These are phyloP conservation scores for Lithobates pipiens DNA, from an alignment of 2,797 vertebrate species.

Conservation along the genomic window DNA sequence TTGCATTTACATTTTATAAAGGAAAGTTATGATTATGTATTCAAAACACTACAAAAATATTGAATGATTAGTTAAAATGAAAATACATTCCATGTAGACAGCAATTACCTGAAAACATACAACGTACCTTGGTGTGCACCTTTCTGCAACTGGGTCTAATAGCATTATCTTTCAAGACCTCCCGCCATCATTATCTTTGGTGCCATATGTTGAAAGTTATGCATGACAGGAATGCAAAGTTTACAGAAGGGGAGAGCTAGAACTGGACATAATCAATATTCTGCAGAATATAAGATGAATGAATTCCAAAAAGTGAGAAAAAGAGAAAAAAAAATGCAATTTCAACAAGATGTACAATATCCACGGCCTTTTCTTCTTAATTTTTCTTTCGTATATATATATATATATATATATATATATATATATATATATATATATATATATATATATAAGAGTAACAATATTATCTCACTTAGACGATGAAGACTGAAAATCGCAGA, in stretches of 20 bases:
- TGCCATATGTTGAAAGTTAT: slow-evolving; percentile 48
- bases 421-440: too few relatives aligned
- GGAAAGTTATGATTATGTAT: not conserved
- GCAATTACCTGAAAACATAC: slow-evolving; percentile 13
- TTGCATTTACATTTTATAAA: not conserved
- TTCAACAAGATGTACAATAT: not conserved
- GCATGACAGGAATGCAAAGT: slow-evolving; percentile 47
- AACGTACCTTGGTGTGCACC: not conserved
- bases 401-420: too few relatives aligned
- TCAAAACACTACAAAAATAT: not conserved
- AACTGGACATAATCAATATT: slow-evolving; percentile 26
- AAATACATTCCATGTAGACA: not conserved
- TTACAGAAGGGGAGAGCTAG: not conserved
- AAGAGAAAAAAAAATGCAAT: not conserved
- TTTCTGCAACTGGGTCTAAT: slow-evolving; percentile 7
- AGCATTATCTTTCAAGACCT: slow-evolving; percentile 33
- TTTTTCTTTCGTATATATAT: too few relatives aligned
- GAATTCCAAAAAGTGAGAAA: not conserved
- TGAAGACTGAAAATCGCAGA: too few relatives aligned
- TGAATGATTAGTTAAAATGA: not conserved
- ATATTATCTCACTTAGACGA: not conserved
- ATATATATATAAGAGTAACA: not conserved
- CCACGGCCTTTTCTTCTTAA: not conserved
- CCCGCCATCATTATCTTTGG: slow-evolving; percentile 23
- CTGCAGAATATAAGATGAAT: slow-evolving; percentile 2